Conservation (phyloP, 1,140 invertebrate genomes). For the Sarcophaga bullata region DNA sequence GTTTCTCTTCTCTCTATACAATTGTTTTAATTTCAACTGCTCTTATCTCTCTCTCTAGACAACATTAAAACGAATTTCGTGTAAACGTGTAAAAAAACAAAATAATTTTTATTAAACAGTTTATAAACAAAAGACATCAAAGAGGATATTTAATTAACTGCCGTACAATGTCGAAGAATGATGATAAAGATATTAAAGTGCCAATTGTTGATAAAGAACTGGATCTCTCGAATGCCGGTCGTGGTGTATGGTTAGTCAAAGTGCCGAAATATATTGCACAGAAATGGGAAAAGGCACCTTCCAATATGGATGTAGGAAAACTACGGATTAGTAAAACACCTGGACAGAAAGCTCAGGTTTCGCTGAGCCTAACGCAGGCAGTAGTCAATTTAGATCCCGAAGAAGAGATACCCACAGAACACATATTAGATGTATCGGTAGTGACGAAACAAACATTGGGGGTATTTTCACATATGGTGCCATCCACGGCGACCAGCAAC, state of each 20-base stretch:
- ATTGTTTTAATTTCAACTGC: no score
- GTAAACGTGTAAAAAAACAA: constrained; percentile 14
- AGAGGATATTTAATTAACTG: background rate
- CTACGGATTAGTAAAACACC: constrained; percentile 69
- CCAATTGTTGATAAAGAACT: constrained; percentile 75
- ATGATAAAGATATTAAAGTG: constrained; percentile 56
- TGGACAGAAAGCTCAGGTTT: constrained; percentile 70
- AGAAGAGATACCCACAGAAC: constrained; percentile 71
- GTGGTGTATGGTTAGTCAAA: constrained; percentile 96
- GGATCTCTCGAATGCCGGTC: constrained; percentile 86
- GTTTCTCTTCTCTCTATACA: no score
- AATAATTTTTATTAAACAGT: constrained; percentile 46
- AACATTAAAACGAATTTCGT: background rate
- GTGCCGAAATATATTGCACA: constrained; percentile 95
- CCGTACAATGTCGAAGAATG: constrained; percentile 57
- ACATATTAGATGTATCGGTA: constrained; percentile 88
- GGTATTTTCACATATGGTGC: constrained; percentile 84
- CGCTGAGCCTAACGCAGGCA: constrained; percentile 69
- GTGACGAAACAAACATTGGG: constrained; percentile 89
- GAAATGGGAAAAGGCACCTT: constrained; percentile 84
- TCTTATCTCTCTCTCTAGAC: no score
- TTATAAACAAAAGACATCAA: background rate
- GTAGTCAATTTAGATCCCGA: constrained; percentile 61
- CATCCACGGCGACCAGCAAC: constrained; percentile 45
- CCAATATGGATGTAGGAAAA: constrained; percentile 71